Evolutionary conservation across 1,140 invertebrate genomes (phyloP).

Genomic region (Drosophila sturtevanti): DNA sequence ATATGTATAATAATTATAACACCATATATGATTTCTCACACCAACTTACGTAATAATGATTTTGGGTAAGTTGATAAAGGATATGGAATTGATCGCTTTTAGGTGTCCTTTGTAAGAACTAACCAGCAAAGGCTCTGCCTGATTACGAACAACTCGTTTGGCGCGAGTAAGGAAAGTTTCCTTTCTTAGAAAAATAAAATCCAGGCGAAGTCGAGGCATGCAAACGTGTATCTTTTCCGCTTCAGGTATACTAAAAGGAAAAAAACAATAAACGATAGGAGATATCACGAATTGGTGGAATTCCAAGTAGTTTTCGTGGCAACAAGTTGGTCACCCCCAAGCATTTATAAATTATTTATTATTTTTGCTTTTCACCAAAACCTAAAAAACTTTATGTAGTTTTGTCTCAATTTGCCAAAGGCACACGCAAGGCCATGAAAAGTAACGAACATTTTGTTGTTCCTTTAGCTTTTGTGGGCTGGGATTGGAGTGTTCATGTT

Average conservation of each 20-base stretch:
- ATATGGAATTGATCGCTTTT: conserved; percentile 85
- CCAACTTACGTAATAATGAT: conserved; percentile 85
- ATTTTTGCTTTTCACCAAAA: conserved; percentile 25
- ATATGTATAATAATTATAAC: too few relatives aligned
- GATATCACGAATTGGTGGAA: not conserved
- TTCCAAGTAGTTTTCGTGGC: not conserved
- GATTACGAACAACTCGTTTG: conserved; percentile 85
- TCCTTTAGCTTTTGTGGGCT: not conserved
- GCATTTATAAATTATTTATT: conserved; percentile 74
- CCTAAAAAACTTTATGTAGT: conserved; percentile 48
- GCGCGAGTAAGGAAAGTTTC: conserved; percentile 86
- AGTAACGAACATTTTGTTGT: conserved; percentile 22
- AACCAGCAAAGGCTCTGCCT: conserved; percentile 86
- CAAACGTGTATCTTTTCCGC: conserved; percentile 83
- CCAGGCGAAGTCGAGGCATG: conserved; percentile 85
- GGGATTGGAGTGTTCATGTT: conserved; percentile 54
- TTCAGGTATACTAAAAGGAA: conserved; percentile 47
- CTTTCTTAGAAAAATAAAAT: conserved; percentile 88
- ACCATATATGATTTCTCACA: too few relatives aligned
- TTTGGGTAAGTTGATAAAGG: conserved; percentile 85
- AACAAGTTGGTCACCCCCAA: conserved; percentile 11
- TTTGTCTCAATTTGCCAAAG: conserved; percentile 36
- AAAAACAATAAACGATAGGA: not conserved
- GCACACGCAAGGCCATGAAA: conserved; percentile 57
- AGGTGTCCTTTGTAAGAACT: conserved; percentile 86